Percentiles rank a stretch among this genome's conserved stretches.
Evolutionary conservation across 1,140 invertebrate genomes (phyloP).

Genomic region (Trinorchestia longiramus): DNA sequence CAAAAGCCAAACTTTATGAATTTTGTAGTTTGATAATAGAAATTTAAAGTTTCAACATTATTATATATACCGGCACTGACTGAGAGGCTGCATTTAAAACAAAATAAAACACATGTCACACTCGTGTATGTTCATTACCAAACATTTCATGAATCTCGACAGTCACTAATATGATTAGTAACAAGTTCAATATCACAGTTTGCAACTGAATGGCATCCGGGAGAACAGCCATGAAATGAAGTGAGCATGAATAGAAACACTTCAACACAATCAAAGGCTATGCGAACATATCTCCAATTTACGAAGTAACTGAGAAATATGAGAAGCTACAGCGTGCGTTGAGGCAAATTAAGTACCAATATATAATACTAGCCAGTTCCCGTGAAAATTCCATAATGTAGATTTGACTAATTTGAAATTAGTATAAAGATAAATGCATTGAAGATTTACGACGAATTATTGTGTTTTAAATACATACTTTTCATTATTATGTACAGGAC

Average conservation of each 20-base stretch:
- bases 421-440: too few relatives aligned
- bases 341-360: neutral
- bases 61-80: neutral
- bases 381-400: too few relatives aligned
- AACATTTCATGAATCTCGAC: neutral
- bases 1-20: too few relatives aligned
- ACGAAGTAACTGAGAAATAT: neutral
- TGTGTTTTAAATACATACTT: too few relatives aligned
- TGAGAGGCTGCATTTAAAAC: neutral
- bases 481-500: too few relatives aligned
- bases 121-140: neutral
- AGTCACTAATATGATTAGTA: neutral
- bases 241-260: neutral
- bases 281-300: too few relatives aligned
- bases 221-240: neutral
- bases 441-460: too few relatives aligned
- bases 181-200: neutral
- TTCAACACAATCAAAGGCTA: neutral
- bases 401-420: too few relatives aligned
- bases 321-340: neutral
- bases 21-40: too few relatives aligned
- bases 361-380: neutral
- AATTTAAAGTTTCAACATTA: too few relatives aligned
- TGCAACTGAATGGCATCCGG: neutral
- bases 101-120: neutral